These are phyloP conservation scores for Drosophila anceps DNA, from an alignment of 2,888 invertebrate genomes.

Conservation along the genomic window DNA sequence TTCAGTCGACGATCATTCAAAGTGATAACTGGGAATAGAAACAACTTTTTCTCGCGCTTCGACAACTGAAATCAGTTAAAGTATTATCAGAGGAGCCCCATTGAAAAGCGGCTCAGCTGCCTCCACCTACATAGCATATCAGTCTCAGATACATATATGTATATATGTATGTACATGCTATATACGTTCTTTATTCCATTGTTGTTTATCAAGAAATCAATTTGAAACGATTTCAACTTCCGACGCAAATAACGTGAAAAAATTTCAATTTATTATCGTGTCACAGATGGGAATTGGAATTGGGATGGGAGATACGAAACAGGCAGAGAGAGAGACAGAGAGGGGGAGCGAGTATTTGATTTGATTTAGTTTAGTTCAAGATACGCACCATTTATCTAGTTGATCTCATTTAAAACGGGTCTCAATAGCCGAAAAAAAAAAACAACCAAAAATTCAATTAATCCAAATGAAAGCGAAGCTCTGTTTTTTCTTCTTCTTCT, in stretches of 20 bases:
- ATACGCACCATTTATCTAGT: conserved; percentile 82
- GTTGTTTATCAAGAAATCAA: conserved; percentile 43
- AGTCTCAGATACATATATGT: background rate
- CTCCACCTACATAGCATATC: background rate
- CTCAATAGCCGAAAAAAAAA: conserved; percentile 42
- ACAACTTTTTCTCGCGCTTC: background rate
- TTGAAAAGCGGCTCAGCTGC: background rate
- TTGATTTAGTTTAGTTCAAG: conserved; percentile 46
- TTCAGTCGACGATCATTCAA: background rate
- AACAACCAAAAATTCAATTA: conserved; percentile 50
- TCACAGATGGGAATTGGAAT: background rate
- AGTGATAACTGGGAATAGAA: background rate
- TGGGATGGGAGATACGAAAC: background rate
- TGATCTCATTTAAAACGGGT: conserved; percentile 73
- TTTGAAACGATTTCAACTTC: conserved; percentile 46
- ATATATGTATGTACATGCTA: background rate
- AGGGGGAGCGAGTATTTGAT: background rate
- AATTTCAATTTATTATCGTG: conserved; percentile 55
- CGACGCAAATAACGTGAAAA: conserved; percentile 49
- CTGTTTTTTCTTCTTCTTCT: conserved; percentile 23
- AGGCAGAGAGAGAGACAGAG: background rate
- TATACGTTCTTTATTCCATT: conserved; percentile 11
- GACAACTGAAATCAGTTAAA: conserved; percentile 4
- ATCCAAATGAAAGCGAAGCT: conserved; percentile 66
- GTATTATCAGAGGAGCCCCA: conserved; percentile 2